Evolutionary conservation across 2,113 vertebrate genomes (phyloP).

Genomic region (Sula dactylatra): DNA sequence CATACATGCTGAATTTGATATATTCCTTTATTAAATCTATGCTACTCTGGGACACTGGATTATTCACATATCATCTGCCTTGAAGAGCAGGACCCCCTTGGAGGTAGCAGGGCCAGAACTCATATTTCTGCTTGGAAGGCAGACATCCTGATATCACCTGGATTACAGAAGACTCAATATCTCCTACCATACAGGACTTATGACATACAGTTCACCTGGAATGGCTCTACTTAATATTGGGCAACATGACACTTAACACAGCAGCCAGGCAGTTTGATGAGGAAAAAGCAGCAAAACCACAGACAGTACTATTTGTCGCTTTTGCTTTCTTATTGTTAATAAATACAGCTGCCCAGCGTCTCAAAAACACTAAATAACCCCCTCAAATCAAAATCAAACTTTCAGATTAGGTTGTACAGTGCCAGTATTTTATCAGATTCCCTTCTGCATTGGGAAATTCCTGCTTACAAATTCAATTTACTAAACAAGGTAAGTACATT

Average conservation of each 20-base stretch:
- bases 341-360: neutral
- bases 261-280: neutral
- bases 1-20: neutral
- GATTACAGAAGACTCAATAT: neutral
- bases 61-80: neutral
- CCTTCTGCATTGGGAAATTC: neutral
- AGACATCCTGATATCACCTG: neutral
- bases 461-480: neutral
- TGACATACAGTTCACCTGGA: neutral
- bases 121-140: neutral
- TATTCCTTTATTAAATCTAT: neutral
- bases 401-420: neutral
- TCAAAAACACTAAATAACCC: neutral
- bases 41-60: neutral
- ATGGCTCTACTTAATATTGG: neutral
- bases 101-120: neutral
- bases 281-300: neutral
- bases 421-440: neutral
- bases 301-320: neutral
- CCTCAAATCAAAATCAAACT: neutral
- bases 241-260: neutral
- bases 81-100: neutral
- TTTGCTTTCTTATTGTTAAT: constrained; percentile 1
- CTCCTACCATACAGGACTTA: neutral
- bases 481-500: neutral